Evolutionary conservation across 2,113 vertebrate species (phyloP), one percentile per base, ranked within the genome.

Genomic region (Sigmodon hispidus): DNA sequence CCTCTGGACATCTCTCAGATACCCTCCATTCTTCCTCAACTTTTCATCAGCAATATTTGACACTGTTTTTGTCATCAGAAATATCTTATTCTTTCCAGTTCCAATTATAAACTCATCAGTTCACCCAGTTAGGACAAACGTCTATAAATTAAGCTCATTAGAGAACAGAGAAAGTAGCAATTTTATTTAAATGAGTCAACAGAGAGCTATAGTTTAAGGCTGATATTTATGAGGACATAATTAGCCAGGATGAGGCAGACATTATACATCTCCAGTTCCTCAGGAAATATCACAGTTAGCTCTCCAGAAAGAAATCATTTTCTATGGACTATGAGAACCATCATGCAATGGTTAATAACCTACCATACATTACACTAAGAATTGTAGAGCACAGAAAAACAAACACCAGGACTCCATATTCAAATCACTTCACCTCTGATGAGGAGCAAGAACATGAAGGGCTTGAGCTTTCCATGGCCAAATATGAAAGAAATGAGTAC

Each of bases 101-200:
- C 63, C 63, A 96, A 90, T 95, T 94, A 96, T 90, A 90, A 96
- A 90, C 57, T 76, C 65, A 52, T 69, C 52, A 81, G 12, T 67
- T 81, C 73, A 92, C 45, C 34, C n/a, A 13, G 22, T 90, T 70
- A 91, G 48, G 72, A 93, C 36, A 73, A 40, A 86, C 7, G 15
- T 79, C 87, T 91, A 40, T 95, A 95, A 92, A 90, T 92, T 90
- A 77, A 77, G 52, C 85, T 97, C 65, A 95, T 90, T 95, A 90
- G 36, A 97, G 45, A 94, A 95, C 57, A 90, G 40, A 92, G 34
- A 86, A 59, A 95, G 69, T 40, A 93, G 65, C 31, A 43, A 40
- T 88, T 94, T 93, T 92, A 87, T 75, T 93, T 93, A 84, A 97
- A 96, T 93, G 88, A 95, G 65, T 93, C 88, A 95, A 77, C 52